Evolutionary conservation across 2,888 invertebrate species (phyloP).

Genomic region (Drosophila nigricruria): DNA sequence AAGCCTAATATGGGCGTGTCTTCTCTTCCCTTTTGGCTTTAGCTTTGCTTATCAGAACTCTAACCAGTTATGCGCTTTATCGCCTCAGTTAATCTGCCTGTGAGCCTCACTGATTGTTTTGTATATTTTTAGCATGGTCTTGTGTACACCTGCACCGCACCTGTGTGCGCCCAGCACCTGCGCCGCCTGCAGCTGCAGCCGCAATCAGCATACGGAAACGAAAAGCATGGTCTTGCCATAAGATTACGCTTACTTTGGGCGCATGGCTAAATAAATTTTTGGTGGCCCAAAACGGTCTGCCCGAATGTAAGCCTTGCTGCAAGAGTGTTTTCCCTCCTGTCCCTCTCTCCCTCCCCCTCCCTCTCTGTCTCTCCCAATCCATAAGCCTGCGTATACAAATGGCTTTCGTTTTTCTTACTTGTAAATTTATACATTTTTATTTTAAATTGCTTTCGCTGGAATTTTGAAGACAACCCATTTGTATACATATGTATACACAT

Average conservation of each 20-base stretch:
- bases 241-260: constrained; percentile 15
- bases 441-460: constrained; percentile 37
- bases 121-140: constrained; percentile 13
- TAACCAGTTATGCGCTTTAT: background rate
- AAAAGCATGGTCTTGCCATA: constrained; percentile 11
- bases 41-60: background rate
- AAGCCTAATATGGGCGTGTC: background rate
- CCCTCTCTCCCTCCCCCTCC: background rate
- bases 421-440: constrained; percentile 15
- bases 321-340: background rate
- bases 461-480: constrained; percentile 52
- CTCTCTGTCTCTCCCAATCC: background rate
- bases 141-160: constrained; percentile 1
- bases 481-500: constrained; percentile 5
- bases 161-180: background rate
- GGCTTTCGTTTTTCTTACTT: constrained; percentile 24
- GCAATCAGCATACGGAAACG: background rate
- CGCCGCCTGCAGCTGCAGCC: constrained; percentile 5
- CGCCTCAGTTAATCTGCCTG: constrained; percentile 9
- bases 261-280: constrained; percentile 9
- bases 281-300: background rate
- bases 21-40: background rate
- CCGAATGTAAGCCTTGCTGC: constrained; percentile 1
- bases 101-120: constrained; percentile 13
- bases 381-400: constrained; percentile 17